phyloP scores from a whole-genome alignment of 23 tunicate species.

The Phallusia fumigata region DNA sequence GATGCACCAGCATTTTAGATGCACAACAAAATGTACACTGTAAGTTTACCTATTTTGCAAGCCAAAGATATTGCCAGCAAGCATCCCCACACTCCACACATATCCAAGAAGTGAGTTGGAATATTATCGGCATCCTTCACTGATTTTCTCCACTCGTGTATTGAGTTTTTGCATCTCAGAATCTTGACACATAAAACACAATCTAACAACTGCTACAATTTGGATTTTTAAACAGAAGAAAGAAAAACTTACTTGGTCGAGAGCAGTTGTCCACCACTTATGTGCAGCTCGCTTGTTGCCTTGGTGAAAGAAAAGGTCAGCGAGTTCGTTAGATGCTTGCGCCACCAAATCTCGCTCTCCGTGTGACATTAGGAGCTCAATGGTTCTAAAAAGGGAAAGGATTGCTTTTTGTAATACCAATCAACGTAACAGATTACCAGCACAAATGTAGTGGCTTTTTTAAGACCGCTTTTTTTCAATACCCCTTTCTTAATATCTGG shows the following conservation, averaged over 20 bases:
- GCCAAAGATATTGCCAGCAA: constrained; percentile 62
- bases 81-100: constrained; percentile 85
- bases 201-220: too few species aligned
- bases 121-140: constrained; percentile 43
- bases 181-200: constrained; percentile 20
- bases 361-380: constrained; percentile 71
- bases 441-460: too few species aligned
- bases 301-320: constrained; percentile 58
- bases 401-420: too few species aligned
- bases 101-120: constrained; percentile 40
- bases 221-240: constrained; percentile 25
- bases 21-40: too few species aligned
- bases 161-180: constrained; percentile 32
- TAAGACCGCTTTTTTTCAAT: too few species aligned
- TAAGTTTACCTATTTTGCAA: constrained; percentile 60
- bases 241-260: constrained; percentile 48
- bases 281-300: constrained; percentile 67
- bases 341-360: constrained; percentile 63
- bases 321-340: constrained; percentile 86
- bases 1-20: too few species aligned
- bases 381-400: constrained; percentile 33
- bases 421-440: too few species aligned
- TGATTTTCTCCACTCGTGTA: constrained; percentile 47
- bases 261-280: constrained; percentile 66
- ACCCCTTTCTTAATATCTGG: too few species aligned